phyloP scores from a whole-genome alignment of 2,888 invertebrate genomes.

The Calephelis perditalis region DNA sequence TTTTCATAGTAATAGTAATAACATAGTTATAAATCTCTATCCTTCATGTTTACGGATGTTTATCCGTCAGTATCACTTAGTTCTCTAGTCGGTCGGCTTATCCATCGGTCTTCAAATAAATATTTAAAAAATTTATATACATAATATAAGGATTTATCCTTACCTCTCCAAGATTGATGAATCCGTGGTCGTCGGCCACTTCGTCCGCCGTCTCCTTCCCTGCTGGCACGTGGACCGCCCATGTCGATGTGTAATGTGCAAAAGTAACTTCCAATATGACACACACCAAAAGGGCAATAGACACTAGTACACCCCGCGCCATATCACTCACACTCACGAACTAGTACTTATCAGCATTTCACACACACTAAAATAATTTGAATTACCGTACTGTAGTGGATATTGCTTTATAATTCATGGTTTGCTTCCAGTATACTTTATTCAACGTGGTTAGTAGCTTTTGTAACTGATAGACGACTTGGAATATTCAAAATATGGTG shows the following conservation, averaged over 20 bases:
- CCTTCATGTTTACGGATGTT: no score
- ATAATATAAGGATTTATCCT: conserved; percentile 44
- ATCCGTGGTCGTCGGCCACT: conserved; percentile 90
- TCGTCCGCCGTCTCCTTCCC: conserved; percentile 82
- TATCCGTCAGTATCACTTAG: no score
- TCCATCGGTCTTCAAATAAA: no score
- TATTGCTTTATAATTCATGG: conserved; percentile 20
- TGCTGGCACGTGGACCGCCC: conserved; percentile 90
- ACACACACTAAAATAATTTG: conserved; percentile 42
- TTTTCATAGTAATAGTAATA: no score
- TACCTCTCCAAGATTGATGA: conserved; percentile 91
- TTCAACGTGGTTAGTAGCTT: not conserved
- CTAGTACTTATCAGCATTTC: conserved; percentile 75
- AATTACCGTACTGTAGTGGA: conserved; percentile 21
- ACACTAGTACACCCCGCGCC: conserved; percentile 55
- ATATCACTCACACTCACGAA: conserved; percentile 64
- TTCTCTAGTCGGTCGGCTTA: no score
- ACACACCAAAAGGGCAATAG: conserved; percentile 53
- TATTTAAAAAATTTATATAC: no score
- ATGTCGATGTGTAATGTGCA: conserved; percentile 86
- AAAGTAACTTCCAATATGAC: conserved; percentile 46
- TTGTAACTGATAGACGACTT: no score
- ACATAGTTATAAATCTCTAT: no score
- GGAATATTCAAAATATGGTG: no score
- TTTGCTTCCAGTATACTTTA: conserved; percentile 8